Evolutionary conservation across 2,888 invertebrate species (phyloP).

Genomic region (Acrobasis suavella): DNA sequence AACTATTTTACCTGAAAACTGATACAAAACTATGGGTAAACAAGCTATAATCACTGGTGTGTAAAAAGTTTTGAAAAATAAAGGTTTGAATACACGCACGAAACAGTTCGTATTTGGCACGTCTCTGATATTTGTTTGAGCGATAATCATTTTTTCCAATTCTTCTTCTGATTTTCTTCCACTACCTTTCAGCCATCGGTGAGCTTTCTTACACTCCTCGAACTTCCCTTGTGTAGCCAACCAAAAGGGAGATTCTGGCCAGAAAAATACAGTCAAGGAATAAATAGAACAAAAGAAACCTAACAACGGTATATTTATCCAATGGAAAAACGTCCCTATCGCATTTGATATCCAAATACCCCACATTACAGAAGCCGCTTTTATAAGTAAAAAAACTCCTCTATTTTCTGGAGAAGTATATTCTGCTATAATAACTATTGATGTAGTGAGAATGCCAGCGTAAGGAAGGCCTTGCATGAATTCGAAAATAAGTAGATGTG

Average conservation of each 20-base stretch:
- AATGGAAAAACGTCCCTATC: conserved; percentile 35
- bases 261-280: conserved; percentile 27
- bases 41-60: conserved; percentile 21
- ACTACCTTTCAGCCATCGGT: conserved; percentile 32
- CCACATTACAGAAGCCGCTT: conserved; percentile 23
- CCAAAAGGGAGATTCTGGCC: conserved; percentile 35
- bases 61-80: conserved; percentile 28
- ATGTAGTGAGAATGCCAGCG: conserved; percentile 25
- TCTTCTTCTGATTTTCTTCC: conserved; percentile 26
- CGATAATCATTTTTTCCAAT: conserved; percentile 25
- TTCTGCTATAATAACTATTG: conserved; percentile 27
- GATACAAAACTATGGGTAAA: conserved; percentile 31
- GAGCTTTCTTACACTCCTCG: conserved; percentile 30
- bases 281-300: conserved; percentile 27
- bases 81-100: conserved; percentile 1
- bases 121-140: conserved; percentile 31
- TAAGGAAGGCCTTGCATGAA: conserved; percentile 27
- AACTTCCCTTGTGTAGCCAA: conserved; percentile 31
- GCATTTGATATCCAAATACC: conserved; percentile 30
- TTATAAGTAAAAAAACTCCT: conserved; percentile 25
- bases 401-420: conserved; percentile 28
- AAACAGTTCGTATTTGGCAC: conserved; percentile 26
- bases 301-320: conserved; percentile 30
- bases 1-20: conserved; percentile 46
- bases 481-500: conserved; percentile 30